Evolutionary conservation across 2,113 vertebrate species (phyloP), one percentile per base, ranked within the genome.

Genomic region (Cynocephalus volans): DNA sequence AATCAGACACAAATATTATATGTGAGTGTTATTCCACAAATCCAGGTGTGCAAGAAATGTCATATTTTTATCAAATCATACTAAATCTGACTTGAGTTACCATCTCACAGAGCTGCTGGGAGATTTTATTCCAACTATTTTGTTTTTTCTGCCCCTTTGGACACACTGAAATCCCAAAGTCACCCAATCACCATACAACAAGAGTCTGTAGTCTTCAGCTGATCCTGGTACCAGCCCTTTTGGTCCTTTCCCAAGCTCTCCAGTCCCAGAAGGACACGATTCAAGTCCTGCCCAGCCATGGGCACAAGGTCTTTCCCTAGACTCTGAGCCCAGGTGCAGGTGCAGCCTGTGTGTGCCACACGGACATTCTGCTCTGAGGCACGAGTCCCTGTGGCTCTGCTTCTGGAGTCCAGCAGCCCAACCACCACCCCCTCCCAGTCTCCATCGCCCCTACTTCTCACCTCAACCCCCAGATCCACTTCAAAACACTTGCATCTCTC

Each of bases 271-370:
- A 62, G 2, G 13, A 45, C 4, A 19, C 26, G 28, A 31, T 76
- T 73, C 54, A 36, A 52, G 36, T 77, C 62, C 14, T 72, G 17
- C 48, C 23, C 21, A 2, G 17, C 4, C 50, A 6, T 24, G 31
- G 79, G 36, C 72, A 33, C 23, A 65, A 28, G 45, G 1, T 33
- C 50, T 69, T 65, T 60, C 58, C 69, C 23, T 24, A 28, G 23
- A 80, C 4, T 10, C 23, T 7, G 48, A 52, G n/a, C 8, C 1
- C 7, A 3, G 50, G 56, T 36, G 33, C 6, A 52, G 31, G 24
- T 23, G 33, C 7, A 8, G 72, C 31, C 31, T 65, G 6, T 17
- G 19, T 24, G 1, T 5, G 15, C 11, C 5, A 0, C 4, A 69
- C 12, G 3, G 33, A 26, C 28, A 41, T 11, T 56, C 54, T 8